Conservation (phyloP, 2,888 invertebrate genomes). For the Macrophya annulata region DNA sequence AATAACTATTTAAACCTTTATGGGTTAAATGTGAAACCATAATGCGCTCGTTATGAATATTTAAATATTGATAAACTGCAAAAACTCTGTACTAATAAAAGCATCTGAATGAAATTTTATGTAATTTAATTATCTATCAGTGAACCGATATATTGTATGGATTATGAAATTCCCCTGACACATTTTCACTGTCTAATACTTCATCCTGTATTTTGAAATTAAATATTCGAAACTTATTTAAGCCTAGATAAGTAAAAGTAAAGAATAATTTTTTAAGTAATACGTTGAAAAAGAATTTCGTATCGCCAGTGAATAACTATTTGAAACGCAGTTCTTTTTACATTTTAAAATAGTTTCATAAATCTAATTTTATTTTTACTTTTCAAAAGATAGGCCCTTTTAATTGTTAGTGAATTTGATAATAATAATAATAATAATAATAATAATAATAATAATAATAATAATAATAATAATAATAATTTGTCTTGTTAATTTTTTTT, state of each 20-base stretch:
- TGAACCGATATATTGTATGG: not conserved
- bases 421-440: not conserved
- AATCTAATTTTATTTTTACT: not conserved
- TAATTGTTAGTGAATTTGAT: constrained; percentile 20
- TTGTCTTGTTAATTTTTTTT: not conserved
- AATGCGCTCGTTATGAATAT: not conserved
- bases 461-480: not conserved
- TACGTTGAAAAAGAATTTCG: not conserved
- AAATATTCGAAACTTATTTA: not conserved
- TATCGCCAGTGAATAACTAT: not conserved
- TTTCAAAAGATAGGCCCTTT: constrained; percentile 26
- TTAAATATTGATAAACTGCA: constrained; percentile 1
- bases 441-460: constrained; percentile 6
- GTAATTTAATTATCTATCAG: not conserved
- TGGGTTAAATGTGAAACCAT: constrained; percentile 7
- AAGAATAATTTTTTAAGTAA: constrained; percentile 24
- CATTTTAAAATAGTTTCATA: not conserved
- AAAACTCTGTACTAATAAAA: constrained; percentile 22
- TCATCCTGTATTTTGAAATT: not conserved
- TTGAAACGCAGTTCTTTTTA: not conserved
- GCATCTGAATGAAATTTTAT: constrained; percentile 3
- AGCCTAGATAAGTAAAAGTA: constrained; percentile 8
- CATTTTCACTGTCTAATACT: constrained; percentile 29
- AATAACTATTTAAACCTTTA: constrained; percentile 2
- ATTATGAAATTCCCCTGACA: not conserved